Conservation (phyloP, 2,113 vertebrate genomes). For the Limanda limanda region DNA sequence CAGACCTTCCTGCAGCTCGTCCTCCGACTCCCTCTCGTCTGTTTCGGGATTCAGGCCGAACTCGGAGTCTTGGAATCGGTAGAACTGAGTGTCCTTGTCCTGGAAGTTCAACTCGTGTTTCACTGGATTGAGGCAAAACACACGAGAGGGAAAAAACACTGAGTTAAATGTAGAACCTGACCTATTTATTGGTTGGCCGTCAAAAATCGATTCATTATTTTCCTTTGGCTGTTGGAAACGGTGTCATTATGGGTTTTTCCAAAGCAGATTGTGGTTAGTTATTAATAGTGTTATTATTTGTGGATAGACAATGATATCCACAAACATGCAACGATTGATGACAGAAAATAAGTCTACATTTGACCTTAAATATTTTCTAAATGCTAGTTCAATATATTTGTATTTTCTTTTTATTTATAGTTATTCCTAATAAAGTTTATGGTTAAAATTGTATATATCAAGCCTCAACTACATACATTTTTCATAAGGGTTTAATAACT, state of each 20-base stretch:
- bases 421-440: too few relatives aligned
- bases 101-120: constrained; percentile 93
- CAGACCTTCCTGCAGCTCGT: constrained; percentile 91
- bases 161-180: background rate
- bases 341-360: background rate
- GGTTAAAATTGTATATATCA: too few relatives aligned
- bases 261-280: background rate
- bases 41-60: constrained; percentile 68
- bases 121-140: constrained; percentile 77
- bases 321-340: too few relatives aligned
- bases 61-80: constrained; percentile 88
- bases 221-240: too few relatives aligned
- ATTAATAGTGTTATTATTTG: too few relatives aligned
- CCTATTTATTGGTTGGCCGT: background rate
- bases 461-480: too few relatives aligned
- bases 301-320: too few relatives aligned
- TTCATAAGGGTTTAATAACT: too few relatives aligned
- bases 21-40: constrained; percentile 82
- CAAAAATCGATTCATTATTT: background rate
- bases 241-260: background rate
- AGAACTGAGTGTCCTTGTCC: constrained; percentile 94
- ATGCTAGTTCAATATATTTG: background rate
- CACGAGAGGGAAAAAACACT: background rate
- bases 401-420: too few relatives aligned
- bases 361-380: background rate